Evolutionary conservation across 53 echinoderm and acorn worm genomes (phyloP), one percentile per base, ranked within the genome.

Genomic region (Astropecten irregularis): DNA sequence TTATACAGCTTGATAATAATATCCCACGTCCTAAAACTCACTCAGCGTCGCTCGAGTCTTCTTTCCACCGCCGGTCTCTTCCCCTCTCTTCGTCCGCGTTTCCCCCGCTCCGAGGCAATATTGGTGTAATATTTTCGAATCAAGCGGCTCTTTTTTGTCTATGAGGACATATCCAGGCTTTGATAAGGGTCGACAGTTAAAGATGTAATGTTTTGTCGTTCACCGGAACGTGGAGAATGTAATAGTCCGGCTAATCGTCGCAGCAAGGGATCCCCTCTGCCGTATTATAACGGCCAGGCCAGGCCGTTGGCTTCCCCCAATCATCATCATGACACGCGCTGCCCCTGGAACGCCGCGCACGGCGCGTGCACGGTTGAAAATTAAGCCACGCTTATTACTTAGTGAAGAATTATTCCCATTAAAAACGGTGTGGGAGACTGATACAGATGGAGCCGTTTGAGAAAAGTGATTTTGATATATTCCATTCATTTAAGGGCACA

Each of bases 381-480:
- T 34, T 52, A 32, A 34, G 53, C 52, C 71, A 44, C 23, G 51
- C 6, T 71, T 50, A 71, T 71, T 71, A 52, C 50, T 33, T 51
- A 71, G 51, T 34, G 52, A 36, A 21, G 34, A 71, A 71, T 71
- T 19, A 52, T 35, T 20, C 37, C 52, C 53, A 23, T 71, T 52
- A n/a, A 22, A 40, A 58, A 32, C 19, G 34, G 53, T 71, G 71
- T 71, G 71, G n/a, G 53, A 71, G 49, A 71, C 48, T 53, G 71
- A 51, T 71, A 71, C 50, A 71, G 52, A 71, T 52, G 32, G 71
- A 71, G 30, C 52, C 23, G 50, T 71, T 25, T 52, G 25, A 30
- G 30, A 25, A 33, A 71, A 71, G 49, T 71, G 71, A 71, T 49
- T 42, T 71, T 71, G 71, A 71, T 71, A 51, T 20, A 71, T 71